Base-by-base conservation (phyloP, 2,113 vertebrate species). In the Perccottus glenii region DNA sequence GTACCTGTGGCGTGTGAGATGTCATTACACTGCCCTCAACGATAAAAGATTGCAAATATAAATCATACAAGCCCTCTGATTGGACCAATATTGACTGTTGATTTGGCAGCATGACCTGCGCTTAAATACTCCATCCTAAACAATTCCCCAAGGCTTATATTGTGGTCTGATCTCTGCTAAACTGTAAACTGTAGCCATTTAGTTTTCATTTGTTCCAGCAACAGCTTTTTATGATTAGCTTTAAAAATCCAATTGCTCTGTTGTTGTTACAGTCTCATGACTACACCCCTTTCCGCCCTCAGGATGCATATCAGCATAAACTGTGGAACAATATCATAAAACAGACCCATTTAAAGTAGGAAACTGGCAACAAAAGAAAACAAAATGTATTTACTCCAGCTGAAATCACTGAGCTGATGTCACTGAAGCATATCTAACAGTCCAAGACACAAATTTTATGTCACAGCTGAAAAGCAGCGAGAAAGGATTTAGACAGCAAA, bases 401-500 rank as follows among this genome's bases (percentile, higher is more conserved):
- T 32, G 48, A 38, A 50, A 15, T 68, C 45, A 82, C 50, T 69
- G 47, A 46, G 53, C 19, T 3, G 19, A 48, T 67, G 49, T 60
- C 33, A 72, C 60, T 70, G 60, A 64, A 47, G 58, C 46, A 42
- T 51, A 71, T 52, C 47, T 12, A 48, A 40, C 49, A 65, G 32
- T 57, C 62, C 2, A 42, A 60, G 56, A 64, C 38, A 57, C 48
- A 62, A 5, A 73, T 61, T 67, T 75, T n/a, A 63, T 65, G 50
- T 70, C 32, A 43, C 6, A 70, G 60, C 65, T 49, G 45, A 65
- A 70, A 44, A 79, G 74, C 65, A 57, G 63, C 53, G 60, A 84
- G 83, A 83, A 60, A 45, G 75, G 85, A 85, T 89, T 89, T 83
- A 69, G 16, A n/a, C 14, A 15, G 52, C 40, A 64, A 62, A 64